Percentiles rank a stretch among this genome's conserved stretches.
Conservation (phyloP, 2,113 vertebrate species). For the Eupsittula cactorum region DNA sequence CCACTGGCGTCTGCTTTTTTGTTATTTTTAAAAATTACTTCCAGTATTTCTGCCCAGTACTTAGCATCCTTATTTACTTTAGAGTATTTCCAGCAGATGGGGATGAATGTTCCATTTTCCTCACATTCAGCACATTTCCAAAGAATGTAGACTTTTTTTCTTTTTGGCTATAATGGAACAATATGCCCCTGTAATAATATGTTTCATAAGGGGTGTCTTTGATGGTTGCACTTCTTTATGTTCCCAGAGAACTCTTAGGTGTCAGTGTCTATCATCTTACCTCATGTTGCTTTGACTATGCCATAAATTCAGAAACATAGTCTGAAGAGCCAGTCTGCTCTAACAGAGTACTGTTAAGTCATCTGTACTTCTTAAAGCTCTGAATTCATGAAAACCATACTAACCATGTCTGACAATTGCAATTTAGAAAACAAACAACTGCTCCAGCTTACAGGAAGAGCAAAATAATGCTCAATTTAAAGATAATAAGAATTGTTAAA, state of each 20-base stretch:
- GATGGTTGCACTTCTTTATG: neutral
- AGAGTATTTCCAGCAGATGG: slow-evolving; percentile 47
- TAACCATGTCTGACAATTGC: neutral
- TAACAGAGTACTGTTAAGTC: neutral
- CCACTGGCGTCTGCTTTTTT: slow-evolving; percentile 23
- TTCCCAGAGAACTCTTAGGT: neutral
- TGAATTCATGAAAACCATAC: neutral
- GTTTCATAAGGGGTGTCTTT: slow-evolving; percentile 17
- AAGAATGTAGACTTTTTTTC: neutral
- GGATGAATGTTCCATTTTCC: slow-evolving; percentile 33
- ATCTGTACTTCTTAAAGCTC: neutral
- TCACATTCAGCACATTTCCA: slow-evolving; percentile 53
- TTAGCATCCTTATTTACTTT: slow-evolving; percentile 56
- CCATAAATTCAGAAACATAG: neutral
- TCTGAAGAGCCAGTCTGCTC: neutral
- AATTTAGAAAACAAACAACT: slow-evolving; percentile 1
- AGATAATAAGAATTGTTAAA: neutral
- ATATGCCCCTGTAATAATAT: neutral
- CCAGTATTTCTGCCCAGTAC: slow-evolving; percentile 56
- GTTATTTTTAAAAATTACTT: slow-evolving; percentile 59
- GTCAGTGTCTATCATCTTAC: neutral
- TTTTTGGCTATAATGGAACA: neutral
- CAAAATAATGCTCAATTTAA: neutral
- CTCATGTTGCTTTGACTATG: neutral
- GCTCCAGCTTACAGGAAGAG: neutral